phyloP scores from a whole-genome alignment of 2,888 invertebrate species.

The Heliconius sara region DNA sequence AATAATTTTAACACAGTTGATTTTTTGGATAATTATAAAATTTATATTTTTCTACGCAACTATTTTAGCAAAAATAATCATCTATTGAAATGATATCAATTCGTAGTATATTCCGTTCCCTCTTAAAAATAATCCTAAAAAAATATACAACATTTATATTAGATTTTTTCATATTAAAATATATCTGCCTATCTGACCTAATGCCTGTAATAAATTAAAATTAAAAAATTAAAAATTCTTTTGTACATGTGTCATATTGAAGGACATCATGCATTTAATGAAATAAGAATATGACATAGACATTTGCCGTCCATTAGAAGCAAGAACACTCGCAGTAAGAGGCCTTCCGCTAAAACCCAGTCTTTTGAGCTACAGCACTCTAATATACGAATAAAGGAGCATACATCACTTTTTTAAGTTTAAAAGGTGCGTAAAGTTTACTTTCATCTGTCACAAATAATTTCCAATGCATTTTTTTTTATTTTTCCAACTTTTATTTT shows the following conservation, averaged over 20 bases:
- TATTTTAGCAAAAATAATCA: too few species aligned
- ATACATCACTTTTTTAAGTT: slow-evolving; percentile 14
- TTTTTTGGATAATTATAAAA: too few species aligned
- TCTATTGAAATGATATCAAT: too few species aligned
- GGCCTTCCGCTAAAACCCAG: slow-evolving; percentile 36
- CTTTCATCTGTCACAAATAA: slow-evolving; percentile 35
- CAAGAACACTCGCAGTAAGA: slow-evolving; percentile 36
- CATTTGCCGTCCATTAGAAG: slow-evolving; percentile 36
- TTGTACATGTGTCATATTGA: slow-evolving; percentile 15
- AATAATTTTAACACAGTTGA: too few species aligned
- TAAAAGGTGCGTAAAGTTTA: slow-evolving; percentile 29
- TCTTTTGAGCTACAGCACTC: slow-evolving; percentile 36
- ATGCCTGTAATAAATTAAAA: slow-evolving; percentile 4
- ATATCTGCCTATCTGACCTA: not conserved
- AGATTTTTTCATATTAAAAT: not conserved
- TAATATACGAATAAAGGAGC: slow-evolving; percentile 32
- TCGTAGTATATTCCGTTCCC: not conserved
- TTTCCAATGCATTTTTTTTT: not conserved
- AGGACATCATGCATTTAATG: slow-evolving; percentile 34
- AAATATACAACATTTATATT: not conserved
- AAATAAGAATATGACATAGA: slow-evolving; percentile 38
- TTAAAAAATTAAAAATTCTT: not conserved
- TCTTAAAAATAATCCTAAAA: not conserved
- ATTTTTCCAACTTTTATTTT: slow-evolving; percentile 8
- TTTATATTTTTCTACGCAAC: too few species aligned